Conservation (phyloP, 2,797 vertebrate species). For the Acestrorhynchus altus region DNA sequence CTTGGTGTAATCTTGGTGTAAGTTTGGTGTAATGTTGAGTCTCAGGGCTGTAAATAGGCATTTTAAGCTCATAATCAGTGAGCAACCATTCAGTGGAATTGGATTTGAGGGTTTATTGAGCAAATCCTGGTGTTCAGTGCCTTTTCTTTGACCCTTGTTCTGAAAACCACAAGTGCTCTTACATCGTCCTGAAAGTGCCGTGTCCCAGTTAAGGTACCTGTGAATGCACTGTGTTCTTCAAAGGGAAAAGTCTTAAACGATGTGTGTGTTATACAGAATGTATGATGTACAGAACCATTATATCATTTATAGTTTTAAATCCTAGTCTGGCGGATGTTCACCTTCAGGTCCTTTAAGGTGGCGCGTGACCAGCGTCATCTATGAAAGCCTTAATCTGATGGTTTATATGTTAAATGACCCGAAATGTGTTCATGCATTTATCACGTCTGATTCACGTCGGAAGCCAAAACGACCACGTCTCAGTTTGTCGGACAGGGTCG, state of each 20-base stretch:
- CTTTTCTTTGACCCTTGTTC: constrained; percentile 5
- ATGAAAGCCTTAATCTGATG: constrained; percentile 6
- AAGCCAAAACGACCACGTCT: constrained; percentile 24
- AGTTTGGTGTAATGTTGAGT: constrained; percentile 31
- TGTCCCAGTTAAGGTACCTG: constrained; percentile 51
- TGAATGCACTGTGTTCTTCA: constrained; percentile 36
- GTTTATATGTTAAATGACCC: constrained; percentile 25
- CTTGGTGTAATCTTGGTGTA: constrained; percentile 8
- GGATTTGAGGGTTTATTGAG: neutral
- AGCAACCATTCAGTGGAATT: constrained; percentile 2
- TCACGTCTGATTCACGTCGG: constrained; percentile 6
- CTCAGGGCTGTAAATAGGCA: constrained; percentile 51
- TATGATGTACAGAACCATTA: constrained; percentile 26
- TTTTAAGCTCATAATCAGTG: neutral
- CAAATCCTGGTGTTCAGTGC: neutral
- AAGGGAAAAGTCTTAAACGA: constrained; percentile 40
- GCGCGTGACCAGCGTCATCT: neutral
- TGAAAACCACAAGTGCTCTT: constrained; percentile 30
- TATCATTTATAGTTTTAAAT: constrained; percentile 24
- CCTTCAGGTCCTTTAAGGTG: constrained; percentile 25
- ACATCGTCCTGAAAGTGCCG: constrained; percentile 18
- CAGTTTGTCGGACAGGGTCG: constrained; percentile 21
- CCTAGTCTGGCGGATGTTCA: neutral
- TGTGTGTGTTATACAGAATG: constrained; percentile 20
- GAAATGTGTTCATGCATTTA: constrained; percentile 14